Conservation (phyloP, 92 coral and sea anemone species). For the Heteractis magnifica region DNA sequence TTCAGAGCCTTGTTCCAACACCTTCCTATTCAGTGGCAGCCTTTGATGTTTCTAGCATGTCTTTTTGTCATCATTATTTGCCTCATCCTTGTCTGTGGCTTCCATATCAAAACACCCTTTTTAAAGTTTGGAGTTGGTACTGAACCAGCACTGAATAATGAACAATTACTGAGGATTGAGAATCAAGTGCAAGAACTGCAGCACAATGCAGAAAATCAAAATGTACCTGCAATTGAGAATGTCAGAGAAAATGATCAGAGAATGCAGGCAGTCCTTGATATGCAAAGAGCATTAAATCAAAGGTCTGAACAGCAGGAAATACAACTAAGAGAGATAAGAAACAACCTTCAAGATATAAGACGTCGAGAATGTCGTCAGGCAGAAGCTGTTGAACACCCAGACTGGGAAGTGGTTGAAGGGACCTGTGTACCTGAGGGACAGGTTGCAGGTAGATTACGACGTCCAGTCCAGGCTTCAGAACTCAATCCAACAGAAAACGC, state of each 20-base stretch:
- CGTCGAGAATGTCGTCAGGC: constrained; percentile 27
- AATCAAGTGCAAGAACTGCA: constrained; percentile 31
- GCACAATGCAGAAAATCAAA: constrained; percentile 25
- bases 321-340: constrained; percentile 21
- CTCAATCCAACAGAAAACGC: constrained; percentile 13
- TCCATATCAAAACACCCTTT: constrained; percentile 58
- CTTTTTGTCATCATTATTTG: constrained; percentile 47
- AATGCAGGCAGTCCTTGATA: constrained; percentile 12
- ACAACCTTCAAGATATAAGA: constrained; percentile 17
- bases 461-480: constrained; percentile 44
- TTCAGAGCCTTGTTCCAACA: constrained; percentile 84
- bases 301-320: constrained; percentile 20
- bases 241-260: constrained; percentile 9
- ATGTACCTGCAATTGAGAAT: constrained; percentile 29
- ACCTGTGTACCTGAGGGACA: constrained; percentile 17
- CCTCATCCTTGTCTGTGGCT: constrained; percentile 66
- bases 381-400: constrained; percentile 35
- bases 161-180: constrained; percentile 30
- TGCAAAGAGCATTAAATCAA: constrained; percentile 31
- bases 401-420: constrained; percentile 25
- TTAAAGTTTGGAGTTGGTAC: constrained; percentile 42
- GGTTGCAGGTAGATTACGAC: background rate
- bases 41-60: constrained; percentile 71
- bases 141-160: constrained; percentile 35
- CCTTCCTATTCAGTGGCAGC: constrained; percentile 96